Base-by-base conservation (phyloP, 2,888 invertebrate genomes). In the Sinodicranocentrus sp. region DNA sequence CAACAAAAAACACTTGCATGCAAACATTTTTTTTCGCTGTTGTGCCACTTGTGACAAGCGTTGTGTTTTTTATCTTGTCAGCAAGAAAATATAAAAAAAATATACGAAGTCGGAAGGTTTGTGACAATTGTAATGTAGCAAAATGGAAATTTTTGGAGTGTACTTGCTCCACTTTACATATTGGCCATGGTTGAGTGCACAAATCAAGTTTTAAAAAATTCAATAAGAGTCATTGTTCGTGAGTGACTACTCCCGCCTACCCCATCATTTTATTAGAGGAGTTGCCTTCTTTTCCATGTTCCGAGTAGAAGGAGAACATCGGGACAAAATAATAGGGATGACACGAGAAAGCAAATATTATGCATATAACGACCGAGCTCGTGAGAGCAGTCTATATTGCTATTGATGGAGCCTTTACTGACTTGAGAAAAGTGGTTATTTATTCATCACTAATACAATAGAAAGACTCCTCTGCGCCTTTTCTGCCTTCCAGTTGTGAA, bases 391-490 rank as follows among this genome's bases (percentile, higher is more conserved):
- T 8, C 17, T 28, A 17, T 33, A 33, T 33, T 33, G 63, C 17
- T 63, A n/a, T 33, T 57, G 57, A 26, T 61, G 17, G 57, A 23
- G 65, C 5, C 39, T 39, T 39, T 52, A 6, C 19, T 72, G 71
- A 21, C 71, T 59, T 43, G 59, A 28, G 28, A 44, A 61, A 59
- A 73, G 21, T 43, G 43, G 61, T 73, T 73, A 73, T 73, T 73
- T 73, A 73, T 73, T 73, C 73, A 73, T 73, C 61, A 73, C n/a
- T 43, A 72, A 2, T 39, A 39, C 13, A 6, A n/a, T 6, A 19
- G 57, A 6, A 59, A n/a, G 28, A 17, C 28, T 63, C 33, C 33
- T 33, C 28, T 63, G 33, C 28, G 8, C 21, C 10, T 13, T 61
- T 21, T 43, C 43, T n/a, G 5, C 65, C 23, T 39, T 43, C 65